Percentiles rank a stretch among this genome's conserved stretches.
These are phyloP conservation scores for Eupsittula cactorum DNA, from an alignment of 2,113 vertebrate genomes.

Conservation along the genomic window DNA sequence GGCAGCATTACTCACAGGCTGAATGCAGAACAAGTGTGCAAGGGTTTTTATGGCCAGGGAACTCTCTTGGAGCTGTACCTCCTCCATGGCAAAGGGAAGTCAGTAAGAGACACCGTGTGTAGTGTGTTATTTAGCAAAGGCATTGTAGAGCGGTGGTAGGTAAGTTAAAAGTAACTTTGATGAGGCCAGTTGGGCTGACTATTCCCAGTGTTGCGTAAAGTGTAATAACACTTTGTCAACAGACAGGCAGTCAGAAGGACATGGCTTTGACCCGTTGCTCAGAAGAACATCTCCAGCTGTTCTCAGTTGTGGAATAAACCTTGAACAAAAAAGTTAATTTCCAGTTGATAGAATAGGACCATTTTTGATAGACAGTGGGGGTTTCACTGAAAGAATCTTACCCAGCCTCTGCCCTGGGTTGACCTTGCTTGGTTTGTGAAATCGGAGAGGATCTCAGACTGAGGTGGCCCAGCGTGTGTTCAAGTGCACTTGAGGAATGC, in stretches of 20 bases:
- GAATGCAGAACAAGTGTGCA: background rate
- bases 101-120: rapidly evolving
- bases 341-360: background rate
- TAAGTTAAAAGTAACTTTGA: background rate
- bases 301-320: background rate
- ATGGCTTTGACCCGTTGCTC: background rate
- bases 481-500: constrained; percentile 15
- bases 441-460: constrained; percentile 4
- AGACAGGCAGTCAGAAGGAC: background rate
- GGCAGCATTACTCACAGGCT: rapidly evolving
- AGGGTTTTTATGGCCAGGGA: background rate
- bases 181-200: background rate
- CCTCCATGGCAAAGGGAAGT: background rate
- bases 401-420: constrained; percentile 19
- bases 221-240: background rate
- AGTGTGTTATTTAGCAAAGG: background rate
- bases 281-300: background rate
- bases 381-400: background rate
- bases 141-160: background rate
- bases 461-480: constrained; percentile 27
- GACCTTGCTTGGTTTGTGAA: constrained; percentile 50
- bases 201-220: background rate
- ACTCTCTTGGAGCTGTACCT: background rate
- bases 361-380: background rate
- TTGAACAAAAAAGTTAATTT: background rate